phyloP scores from a whole-genome alignment of 2,797 vertebrate species.

The Yasuhikotakia modesta region DNA sequence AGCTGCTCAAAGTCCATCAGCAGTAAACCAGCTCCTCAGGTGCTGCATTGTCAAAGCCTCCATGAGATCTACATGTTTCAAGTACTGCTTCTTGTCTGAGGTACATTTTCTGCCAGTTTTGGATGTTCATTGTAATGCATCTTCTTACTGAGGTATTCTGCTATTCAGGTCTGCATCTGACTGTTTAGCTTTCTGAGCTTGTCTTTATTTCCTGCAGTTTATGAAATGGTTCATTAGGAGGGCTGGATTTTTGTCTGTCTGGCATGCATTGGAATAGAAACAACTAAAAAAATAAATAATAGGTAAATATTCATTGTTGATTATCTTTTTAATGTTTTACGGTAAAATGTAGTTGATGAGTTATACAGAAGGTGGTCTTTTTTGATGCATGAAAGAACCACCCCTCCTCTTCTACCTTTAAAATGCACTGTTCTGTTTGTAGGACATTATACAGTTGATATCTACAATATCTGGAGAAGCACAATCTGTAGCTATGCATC shows the following conservation, averaged over 20 bases:
- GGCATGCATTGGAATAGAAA: conserved; percentile 32
- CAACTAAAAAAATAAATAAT: too few species aligned
- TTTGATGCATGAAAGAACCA: conserved; percentile 15
- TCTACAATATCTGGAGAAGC: neutral
- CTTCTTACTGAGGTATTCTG: conserved; percentile 65
- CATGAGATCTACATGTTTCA: conserved; percentile 63
- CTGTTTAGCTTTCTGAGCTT: conserved; percentile 59
- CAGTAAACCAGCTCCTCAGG: conserved; percentile 65
- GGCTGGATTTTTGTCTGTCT: conserved; percentile 26
- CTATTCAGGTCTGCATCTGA: conserved; percentile 75
- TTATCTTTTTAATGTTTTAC: neutral
- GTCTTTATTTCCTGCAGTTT: conserved; percentile 67
- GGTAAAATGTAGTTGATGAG: neutral
- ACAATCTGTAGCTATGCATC: conserved; percentile 22
- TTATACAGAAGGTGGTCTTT: neutral
- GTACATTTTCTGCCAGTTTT: conserved; percentile 42
- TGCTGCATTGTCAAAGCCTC: conserved; percentile 68
- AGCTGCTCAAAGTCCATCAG: conserved; percentile 74
- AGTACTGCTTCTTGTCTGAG: conserved; percentile 69
- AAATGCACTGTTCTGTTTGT: neutral
- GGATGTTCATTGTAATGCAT: conserved; percentile 44
- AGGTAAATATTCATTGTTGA: neutral
- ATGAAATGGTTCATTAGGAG: conserved; percentile 52
- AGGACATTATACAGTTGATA: neutral
- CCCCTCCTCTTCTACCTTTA: conserved; percentile 29